Conservation (phyloP, 2,888 invertebrate genomes). For the Eretmocerus hayati region DNA sequence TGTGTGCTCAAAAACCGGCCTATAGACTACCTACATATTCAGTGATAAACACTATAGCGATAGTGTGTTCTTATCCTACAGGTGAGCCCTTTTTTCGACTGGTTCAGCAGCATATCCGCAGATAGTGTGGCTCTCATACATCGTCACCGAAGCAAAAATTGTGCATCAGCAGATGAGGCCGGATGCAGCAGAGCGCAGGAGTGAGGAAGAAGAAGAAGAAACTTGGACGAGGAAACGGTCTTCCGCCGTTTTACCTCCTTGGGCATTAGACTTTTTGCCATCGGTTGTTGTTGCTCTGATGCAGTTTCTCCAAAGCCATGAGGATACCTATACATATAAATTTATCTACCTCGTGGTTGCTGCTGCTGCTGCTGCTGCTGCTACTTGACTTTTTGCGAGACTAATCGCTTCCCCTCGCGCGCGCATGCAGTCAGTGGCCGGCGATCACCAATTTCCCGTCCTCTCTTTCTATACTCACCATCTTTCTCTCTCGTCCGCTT, state of each 20-base stretch:
- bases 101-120: too few relatives aligned
- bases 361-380: not conserved
- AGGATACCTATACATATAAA: too few relatives aligned
- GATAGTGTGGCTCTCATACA: too few relatives aligned
- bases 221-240: conserved; percentile 34
- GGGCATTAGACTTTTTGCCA: conserved; percentile 28
- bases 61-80: too few relatives aligned
- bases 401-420: conserved; percentile 24
- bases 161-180: too few relatives aligned
- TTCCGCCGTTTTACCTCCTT: conserved; percentile 33
- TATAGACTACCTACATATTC: too few relatives aligned
- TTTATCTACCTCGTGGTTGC: not conserved
- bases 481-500: not conserved
- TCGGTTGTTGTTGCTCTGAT: too few relatives aligned
- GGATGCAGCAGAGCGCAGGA: not conserved
- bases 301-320: conserved; percentile 27
- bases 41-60: too few relatives aligned
- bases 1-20: too few relatives aligned
- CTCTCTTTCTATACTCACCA: conserved; percentile 6
- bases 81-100: too few relatives aligned
- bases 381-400: conserved; percentile 23
- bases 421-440: conserved; percentile 5
- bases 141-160: too few relatives aligned
- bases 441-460: conserved; percentile 28
- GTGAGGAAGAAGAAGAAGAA: conserved; percentile 4